Base-by-base conservation (phyloP, 2,113 vertebrate genomes). In the Vulpes lagopus region DNA sequence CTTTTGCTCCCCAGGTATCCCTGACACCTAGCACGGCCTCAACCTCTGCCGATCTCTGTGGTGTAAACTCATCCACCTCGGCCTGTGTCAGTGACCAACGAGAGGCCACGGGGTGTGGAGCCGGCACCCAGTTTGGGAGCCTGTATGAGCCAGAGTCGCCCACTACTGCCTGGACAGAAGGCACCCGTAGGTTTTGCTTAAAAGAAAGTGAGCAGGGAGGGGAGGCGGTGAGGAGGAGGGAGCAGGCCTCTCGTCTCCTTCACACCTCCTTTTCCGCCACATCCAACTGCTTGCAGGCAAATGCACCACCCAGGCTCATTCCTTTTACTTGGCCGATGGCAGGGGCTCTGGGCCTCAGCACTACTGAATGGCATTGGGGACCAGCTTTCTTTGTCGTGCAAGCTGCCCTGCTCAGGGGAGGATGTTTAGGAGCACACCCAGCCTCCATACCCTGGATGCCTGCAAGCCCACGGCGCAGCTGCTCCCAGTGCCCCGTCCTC, bases 251-350 rank as follows among this genome's bases (percentile, higher is more conserved):
- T 27, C 71, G 43, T 17, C 53, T 81, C 30, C 88, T 51, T 69
- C 23, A 10, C n/a, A 20, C 57, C 35, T 17, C 67, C 25, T 35
- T 22, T 3, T 2, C 15, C 15, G 85, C 69, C 69, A 1, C 38
- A 8, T 57, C 65, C 38, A 20, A 84, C 53, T 19, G 2, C 43
- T 9, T 9, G 57, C 3, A 17, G 35, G 1, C 43, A 0, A 17
- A 92, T 0, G 25, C 32, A 27, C 64, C 3, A 1, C 1, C 0
- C 0, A 0, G 23, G 11, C 49, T 51, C 9, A 2, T 14, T 64
- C 78, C 64, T 19, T 59, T 6, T 35, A 14, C 84, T 25, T 30
- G 59, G 76, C 65, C 59, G 0, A 3, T 0, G 22, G 43, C 22
- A 62, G 30, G 65, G 62, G 22, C 22, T 38, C 59, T 51, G n/a